Evolutionary conservation across 92 coral and sea anemone genomes (phyloP).

Genomic region (Nematostella vectensis): DNA sequence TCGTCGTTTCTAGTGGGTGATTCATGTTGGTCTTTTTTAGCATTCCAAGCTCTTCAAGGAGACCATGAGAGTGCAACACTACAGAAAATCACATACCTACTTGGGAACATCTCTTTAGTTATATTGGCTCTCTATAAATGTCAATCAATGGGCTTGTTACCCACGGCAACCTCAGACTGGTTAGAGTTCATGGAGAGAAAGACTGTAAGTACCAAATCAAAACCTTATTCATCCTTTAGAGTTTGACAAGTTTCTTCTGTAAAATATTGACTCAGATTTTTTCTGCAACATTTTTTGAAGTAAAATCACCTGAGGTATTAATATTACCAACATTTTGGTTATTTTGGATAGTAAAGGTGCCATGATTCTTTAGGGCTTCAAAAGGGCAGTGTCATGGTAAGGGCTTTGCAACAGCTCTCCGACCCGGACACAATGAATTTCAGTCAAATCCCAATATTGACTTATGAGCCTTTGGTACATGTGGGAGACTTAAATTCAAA

Average conservation of each 20-base stretch:
- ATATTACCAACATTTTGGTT: neutral
- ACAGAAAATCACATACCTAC: constrained; percentile 79
- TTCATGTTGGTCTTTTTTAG: no score
- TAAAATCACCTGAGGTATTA: neutral
- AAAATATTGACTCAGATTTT: no score
- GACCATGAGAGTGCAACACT: constrained; percentile 77
- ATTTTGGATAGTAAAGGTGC: neutral
- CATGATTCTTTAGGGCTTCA: no score
- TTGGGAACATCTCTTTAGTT: constrained; percentile 79
- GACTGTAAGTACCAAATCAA: constrained; percentile 29
- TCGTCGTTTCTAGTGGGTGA: no score
- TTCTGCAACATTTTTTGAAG: neutral
- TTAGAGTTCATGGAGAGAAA: constrained; percentile 90
- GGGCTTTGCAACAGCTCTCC: no score
- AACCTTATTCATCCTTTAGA: no score
- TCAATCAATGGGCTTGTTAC: constrained; percentile 93
- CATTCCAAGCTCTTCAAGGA: constrained; percentile 89
- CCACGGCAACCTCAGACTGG: constrained; percentile 98
- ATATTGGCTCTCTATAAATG: constrained; percentile 88
- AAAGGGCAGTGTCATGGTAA: no score
- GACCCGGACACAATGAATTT: no score
- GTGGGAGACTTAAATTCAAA: no score
- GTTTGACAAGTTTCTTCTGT: no score
- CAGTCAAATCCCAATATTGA: no score
- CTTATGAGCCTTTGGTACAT: no score